phyloP scores from a whole-genome alignment of 23 tunicate genomes.

The Phallusia fumigata region DNA sequence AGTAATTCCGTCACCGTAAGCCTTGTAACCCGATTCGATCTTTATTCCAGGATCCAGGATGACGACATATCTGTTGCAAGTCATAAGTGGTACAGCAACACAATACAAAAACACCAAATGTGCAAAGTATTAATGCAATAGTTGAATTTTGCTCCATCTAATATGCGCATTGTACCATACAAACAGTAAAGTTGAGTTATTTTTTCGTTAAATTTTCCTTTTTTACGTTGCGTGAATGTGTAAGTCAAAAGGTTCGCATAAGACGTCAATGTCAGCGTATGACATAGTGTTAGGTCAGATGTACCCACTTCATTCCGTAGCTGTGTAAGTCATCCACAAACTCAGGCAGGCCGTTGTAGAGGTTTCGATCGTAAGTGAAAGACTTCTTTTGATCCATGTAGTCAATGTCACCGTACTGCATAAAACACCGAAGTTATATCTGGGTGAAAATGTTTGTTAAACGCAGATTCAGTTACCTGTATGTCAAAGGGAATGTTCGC shows the following conservation, averaged over 20 bases:
- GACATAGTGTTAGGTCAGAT: no score
- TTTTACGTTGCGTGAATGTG: neutral
- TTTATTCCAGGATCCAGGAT: constrained; percentile 95
- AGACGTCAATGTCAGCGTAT: no score
- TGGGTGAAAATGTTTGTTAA: no score
- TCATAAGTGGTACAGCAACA: no score
- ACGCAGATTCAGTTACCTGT: constrained; percentile 38
- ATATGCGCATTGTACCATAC: no score
- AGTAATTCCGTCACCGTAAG: constrained; percentile 68
- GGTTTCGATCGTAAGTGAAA: constrained; percentile 74
- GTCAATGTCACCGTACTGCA: constrained; percentile 96
- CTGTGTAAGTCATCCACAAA: constrained; percentile 76
- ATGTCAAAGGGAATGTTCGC: constrained; percentile 94
- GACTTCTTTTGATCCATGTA: constrained; percentile 88
- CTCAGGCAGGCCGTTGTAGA: constrained; percentile 75
- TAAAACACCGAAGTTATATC: neutral
- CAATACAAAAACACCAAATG: no score
- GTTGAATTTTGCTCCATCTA: no score
- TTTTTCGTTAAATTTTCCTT: no score
- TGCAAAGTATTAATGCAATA: no score
- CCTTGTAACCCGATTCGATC: constrained; percentile 72
- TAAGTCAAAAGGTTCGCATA: neutral
- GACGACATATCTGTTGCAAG: constrained; percentile 61
- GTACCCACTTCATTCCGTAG: constrained; percentile 72
- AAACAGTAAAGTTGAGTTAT: no score